phyloP scores from a whole-genome alignment of 2,888 invertebrate genomes.

The Yponomeuta evonymella region DNA sequence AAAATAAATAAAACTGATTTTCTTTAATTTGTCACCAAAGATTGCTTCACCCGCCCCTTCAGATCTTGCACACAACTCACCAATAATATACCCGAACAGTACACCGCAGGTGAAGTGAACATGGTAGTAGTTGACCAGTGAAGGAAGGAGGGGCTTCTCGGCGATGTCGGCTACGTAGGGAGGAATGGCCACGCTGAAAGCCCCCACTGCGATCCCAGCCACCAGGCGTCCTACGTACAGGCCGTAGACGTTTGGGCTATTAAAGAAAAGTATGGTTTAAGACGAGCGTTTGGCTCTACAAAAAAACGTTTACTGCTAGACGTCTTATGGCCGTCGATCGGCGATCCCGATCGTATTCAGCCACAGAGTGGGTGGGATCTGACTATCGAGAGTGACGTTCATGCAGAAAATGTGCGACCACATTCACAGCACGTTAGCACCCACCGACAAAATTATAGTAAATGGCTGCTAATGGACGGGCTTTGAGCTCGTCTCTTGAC shows the following conservation, averaged over 20 bases:
- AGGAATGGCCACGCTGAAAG: constrained; percentile 79
- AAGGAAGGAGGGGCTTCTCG: constrained; percentile 77
- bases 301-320: no score
- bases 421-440: no score
- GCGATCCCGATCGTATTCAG: no score
- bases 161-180: constrained; percentile 81
- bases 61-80: constrained; percentile 39
- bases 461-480: no score
- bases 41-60: not conserved
- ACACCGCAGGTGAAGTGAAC: constrained; percentile 80
- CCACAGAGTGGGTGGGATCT: no score
- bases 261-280: not conserved
- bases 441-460: no score
- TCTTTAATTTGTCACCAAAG: not conserved
- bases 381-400: no score
- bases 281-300: no score
- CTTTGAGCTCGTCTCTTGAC: no score
- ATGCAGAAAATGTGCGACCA: no score
- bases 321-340: no score
- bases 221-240: constrained; percentile 75
- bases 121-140: constrained; percentile 81
- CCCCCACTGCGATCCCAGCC: constrained; percentile 79
- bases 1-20: no score
- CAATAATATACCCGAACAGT: constrained; percentile 76
- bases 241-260: constrained; percentile 65